These are phyloP conservation scores for Dorcus hopei DNA, from an alignment of 2,888 invertebrate genomes.

Conservation along the genomic window DNA sequence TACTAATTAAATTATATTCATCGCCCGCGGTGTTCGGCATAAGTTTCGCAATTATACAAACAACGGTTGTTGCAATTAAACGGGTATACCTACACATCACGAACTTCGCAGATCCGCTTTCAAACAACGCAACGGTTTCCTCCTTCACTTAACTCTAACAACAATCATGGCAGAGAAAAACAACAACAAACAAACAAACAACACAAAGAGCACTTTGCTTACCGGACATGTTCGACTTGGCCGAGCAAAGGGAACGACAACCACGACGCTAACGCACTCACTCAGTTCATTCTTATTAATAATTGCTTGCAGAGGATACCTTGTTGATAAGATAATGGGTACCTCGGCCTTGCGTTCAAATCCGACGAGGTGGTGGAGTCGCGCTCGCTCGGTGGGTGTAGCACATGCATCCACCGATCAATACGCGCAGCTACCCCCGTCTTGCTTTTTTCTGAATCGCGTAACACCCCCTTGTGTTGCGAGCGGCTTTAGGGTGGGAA, in stretches of 20 bases:
- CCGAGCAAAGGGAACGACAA: constrained; percentile 4
- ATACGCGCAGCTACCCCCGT: too few species aligned
- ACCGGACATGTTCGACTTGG: constrained; percentile 8
- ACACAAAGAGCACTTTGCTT: constrained; percentile 2
- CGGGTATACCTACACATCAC: too few species aligned
- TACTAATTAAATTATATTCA: too few species aligned
- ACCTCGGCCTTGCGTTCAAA: background rate
- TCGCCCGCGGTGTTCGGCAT: too few species aligned
- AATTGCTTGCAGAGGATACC: background rate
- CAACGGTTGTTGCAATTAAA: too few species aligned
- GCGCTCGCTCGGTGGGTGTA: background rate
- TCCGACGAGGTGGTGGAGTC: background rate
- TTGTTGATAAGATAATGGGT: background rate
- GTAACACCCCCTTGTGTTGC: too few species aligned
- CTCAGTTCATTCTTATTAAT: background rate
- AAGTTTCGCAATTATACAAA: too few species aligned
- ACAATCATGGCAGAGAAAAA: too few species aligned
- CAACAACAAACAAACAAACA: background rate
- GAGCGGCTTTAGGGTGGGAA: too few species aligned
- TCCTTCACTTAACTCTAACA: too few species aligned
- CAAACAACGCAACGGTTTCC: background rate
- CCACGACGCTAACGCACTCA: background rate
- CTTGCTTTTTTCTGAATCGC: too few species aligned
- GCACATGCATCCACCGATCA: too few species aligned
- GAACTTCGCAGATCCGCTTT: background rate